Percentiles rank a stretch among this genome's conserved stretches.
Evolutionary conservation across 2,797 vertebrate genomes (phyloP).

Genomic region (Nothura maculosa): DNA sequence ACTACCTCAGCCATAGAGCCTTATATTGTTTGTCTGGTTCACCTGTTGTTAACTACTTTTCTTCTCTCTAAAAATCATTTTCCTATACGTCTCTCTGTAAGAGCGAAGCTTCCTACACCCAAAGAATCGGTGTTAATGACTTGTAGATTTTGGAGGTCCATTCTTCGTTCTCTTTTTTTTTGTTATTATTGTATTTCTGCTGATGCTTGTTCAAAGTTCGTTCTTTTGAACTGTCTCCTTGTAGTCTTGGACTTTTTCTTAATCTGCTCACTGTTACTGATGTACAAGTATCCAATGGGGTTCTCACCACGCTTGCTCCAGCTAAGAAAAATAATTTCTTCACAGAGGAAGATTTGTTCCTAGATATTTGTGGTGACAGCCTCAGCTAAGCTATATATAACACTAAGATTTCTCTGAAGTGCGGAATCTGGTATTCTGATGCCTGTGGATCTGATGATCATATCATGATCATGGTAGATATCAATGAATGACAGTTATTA

Average conservation of each 20-base stretch:
- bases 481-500: neutral
- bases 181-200: neutral
- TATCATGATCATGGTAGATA: neutral
- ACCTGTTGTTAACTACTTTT: neutral
- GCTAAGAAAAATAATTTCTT: neutral
- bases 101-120: too few species aligned
- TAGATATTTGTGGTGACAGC: neutral
- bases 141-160: neutral
- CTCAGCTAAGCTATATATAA: neutral
- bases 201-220: neutral
- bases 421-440: neutral
- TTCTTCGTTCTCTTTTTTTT: neutral
- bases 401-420: neutral
- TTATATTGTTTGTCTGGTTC: neutral
- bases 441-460: neutral
- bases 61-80: neutral
- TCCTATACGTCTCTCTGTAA: too few species aligned
- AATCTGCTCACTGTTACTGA: constrained; percentile 12
- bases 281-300: neutral
- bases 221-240: constrained; percentile 9
- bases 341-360: neutral
- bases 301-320: constrained; percentile 13
- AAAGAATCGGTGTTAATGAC: too few species aligned
- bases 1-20: neutral
- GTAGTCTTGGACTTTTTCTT: neutral